Conservation (phyloP, 2,888 invertebrate species). For the Eutolmus rufibarbis region DNA sequence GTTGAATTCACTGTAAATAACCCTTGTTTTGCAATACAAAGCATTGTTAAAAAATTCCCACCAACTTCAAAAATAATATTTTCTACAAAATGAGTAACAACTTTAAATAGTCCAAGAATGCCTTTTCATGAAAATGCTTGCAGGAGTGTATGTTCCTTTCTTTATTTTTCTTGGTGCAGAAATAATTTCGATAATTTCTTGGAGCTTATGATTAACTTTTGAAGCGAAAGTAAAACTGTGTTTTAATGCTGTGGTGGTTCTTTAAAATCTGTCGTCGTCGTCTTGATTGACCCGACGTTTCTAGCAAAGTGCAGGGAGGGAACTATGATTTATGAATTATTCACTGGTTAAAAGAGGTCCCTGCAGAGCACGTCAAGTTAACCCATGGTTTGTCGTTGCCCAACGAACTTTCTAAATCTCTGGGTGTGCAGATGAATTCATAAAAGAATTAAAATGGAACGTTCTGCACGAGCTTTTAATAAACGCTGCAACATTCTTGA, state of each 20-base stretch:
- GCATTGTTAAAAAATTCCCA: background rate
- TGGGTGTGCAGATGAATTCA: background rate
- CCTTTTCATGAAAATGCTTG: background rate
- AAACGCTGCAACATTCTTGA: background rate
- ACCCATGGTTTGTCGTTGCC: background rate
- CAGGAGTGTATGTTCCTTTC: background rate
- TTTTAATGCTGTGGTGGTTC: background rate
- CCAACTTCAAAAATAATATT: background rate
- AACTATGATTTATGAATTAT: background rate
- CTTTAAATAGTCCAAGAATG: background rate
- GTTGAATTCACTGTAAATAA: background rate
- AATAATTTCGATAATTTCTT: background rate
- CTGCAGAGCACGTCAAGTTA: background rate
- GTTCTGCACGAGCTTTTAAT: background rate
- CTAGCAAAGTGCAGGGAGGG: background rate
- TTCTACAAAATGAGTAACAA: background rate
- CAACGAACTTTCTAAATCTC: background rate
- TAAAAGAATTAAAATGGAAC: background rate
- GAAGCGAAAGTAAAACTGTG: background rate
- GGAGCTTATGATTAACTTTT: background rate
- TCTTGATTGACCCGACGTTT: background rate
- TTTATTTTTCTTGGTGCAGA: background rate
- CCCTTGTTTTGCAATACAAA: background rate
- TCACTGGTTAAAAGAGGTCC: background rate
- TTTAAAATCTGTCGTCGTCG: background rate